These are phyloP conservation scores for rat (Rattus norvegicus) DNA, from an alignment of 2,113 vertebrate genomes.

Conservation along the genomic window DNA sequence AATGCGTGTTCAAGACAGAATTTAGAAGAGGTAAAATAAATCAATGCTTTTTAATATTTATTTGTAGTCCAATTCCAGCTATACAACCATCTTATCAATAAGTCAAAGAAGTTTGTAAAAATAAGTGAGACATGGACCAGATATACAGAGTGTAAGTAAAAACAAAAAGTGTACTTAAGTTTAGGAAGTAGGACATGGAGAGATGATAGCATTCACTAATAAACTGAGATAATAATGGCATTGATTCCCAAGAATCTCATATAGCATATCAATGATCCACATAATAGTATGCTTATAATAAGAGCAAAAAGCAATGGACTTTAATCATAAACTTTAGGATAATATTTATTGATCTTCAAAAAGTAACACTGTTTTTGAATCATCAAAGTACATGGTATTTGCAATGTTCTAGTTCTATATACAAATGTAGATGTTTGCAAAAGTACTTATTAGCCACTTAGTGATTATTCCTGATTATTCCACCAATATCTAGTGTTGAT, in stretches of 20 bases:
- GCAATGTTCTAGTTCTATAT: not conserved
- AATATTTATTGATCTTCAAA: not conserved
- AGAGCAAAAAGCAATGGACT: not conserved
- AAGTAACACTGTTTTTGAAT: not conserved
- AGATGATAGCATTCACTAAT: not conserved
- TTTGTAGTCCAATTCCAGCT: not conserved
- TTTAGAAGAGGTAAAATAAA: not conserved
- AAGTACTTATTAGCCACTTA: not conserved
- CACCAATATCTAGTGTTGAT: not conserved
- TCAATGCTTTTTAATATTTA: not conserved
- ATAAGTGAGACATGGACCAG: not conserved
- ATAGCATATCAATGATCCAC: not conserved
- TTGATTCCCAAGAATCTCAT: not conserved
- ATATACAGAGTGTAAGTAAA: not conserved
- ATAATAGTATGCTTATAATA: not conserved
- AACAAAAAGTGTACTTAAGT: not conserved
- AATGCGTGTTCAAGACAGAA: not conserved
- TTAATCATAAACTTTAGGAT: not conserved
- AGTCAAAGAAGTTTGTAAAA: not conserved
- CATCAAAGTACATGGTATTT: not conserved
- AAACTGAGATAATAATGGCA: not conserved
- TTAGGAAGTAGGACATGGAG: not conserved
- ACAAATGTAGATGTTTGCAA: not conserved
- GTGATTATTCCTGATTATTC: not conserved
- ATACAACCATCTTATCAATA: not conserved